Evolutionary conservation across 2,888 invertebrate species (phyloP), one percentile per base, ranked within the genome.

Genomic region (Blomia tropicalis): DNA sequence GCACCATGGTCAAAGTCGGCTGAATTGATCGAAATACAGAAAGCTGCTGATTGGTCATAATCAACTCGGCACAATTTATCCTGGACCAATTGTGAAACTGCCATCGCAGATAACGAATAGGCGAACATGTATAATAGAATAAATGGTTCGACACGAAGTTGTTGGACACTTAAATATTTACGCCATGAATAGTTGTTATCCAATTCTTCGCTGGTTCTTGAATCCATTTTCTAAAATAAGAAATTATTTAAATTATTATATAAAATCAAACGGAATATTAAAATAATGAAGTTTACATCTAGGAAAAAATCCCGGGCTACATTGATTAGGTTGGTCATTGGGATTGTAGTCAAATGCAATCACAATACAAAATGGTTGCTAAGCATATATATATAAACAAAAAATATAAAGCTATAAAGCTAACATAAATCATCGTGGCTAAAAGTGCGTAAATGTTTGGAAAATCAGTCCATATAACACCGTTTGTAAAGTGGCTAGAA

Each of bases 141-240:
- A 30, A 62, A 62, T 56, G 62, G 62, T 36, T 62, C 62, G 5
- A 62, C 62, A 31, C 56, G 54, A 17, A 62, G 54, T 43, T 62
- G 41, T 25, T n/a, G 36, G 11, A 62, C 29, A 36, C 29, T 56
- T 27, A 56, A 11, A 36, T 56, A 56, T 19, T 56, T 23, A 25
- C 30, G 56, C 56, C 56, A 56, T 31, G 56, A 56, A 19, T 19
- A 25, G 11, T 17, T 36, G 36, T 36, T 36, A 7, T 36, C 36
- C 36, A 36, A 17, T 36, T 36, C 36, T 7, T 7, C 7, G 17
- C 36, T 36, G n/a, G n/a, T n/a, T n/a, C n/a, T n/a, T 36, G 36
- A 36, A 11, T 36, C 36, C 36, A 36, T 36, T 36, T 36, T 36
- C 36, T 36, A 36, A 36, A 36, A 36, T 36, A 36, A 36, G 17